phyloP scores from a whole-genome alignment of 2,888 invertebrate species.

The Lasioglossum leucozonium region DNA sequence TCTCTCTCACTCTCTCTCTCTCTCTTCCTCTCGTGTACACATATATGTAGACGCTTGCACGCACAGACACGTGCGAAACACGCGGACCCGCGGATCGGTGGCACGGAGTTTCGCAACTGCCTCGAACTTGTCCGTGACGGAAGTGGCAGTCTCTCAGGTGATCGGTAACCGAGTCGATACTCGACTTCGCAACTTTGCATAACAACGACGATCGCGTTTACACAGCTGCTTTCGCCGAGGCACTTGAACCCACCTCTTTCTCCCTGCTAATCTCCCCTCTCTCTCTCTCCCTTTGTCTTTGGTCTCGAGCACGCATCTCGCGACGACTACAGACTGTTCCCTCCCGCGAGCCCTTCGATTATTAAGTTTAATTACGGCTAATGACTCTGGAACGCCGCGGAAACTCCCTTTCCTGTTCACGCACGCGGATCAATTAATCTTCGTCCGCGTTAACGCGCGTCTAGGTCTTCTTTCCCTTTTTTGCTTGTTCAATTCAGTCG shows the following conservation, averaged over 20 bases:
- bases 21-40: background rate
- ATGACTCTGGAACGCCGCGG: slow-evolving; percentile 30
- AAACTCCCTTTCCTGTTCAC: background rate
- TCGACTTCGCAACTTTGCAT: slow-evolving; percentile 50
- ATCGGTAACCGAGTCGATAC: slow-evolving; percentile 62
- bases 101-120: slow-evolving; percentile 65
- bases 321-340: background rate
- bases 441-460: slow-evolving; percentile 10
- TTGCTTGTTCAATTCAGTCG: background rate
- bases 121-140: slow-evolving; percentile 62
- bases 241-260: background rate
- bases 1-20: background rate
- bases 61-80: background rate
- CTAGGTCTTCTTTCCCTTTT: background rate
- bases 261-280: background rate
- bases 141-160: slow-evolving; percentile 65
- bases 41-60: background rate
- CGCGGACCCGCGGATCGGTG: slow-evolving; percentile 14
- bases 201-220: slow-evolving; percentile 50
- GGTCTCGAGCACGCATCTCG: background rate
- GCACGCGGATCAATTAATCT: slow-evolving; percentile 5
- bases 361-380: slow-evolving; percentile 51
- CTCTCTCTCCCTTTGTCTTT: background rate
- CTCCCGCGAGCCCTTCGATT: slow-evolving; percentile 20
- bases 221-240: slow-evolving; percentile 32